phyloP scores from a whole-genome alignment of 2,888 invertebrate species.

The Ophion ellenae region DNA sequence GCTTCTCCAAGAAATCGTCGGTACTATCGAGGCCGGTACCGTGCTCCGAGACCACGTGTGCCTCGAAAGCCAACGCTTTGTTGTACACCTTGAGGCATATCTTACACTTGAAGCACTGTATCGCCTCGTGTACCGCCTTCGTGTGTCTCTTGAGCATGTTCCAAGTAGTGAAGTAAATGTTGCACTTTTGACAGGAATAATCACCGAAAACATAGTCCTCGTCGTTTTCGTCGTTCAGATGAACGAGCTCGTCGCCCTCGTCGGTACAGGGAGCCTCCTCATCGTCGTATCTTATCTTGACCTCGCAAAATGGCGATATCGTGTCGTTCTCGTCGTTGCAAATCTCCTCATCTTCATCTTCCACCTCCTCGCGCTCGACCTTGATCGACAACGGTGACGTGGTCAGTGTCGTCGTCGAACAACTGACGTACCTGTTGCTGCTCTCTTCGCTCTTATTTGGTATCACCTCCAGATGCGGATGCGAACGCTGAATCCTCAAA shows the following conservation, averaged over 20 bases:
- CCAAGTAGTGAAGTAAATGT: constrained; percentile 55
- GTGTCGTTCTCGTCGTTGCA: constrained; percentile 7
- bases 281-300: constrained; percentile 26
- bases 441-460: not conserved
- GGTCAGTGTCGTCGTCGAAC: not conserved
- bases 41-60: constrained; percentile 73
- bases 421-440: not conserved
- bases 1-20: constrained; percentile 36
- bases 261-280: constrained; percentile 11
- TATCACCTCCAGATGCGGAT: not conserved
- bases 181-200: constrained; percentile 67
- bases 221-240: constrained; percentile 59
- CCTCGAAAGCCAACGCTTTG: constrained; percentile 69
- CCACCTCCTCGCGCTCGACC: not conserved
- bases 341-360: not conserved
- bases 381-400: not conserved
- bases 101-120: constrained; percentile 73
- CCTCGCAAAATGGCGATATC: constrained; percentile 31
- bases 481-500: constrained; percentile 11
- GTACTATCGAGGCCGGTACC: constrained; percentile 9
- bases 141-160: constrained; percentile 60
- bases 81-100: constrained; percentile 74
- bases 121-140: constrained; percentile 54
- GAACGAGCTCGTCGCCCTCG: constrained; percentile 39
- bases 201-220: constrained; percentile 62